Base-by-base conservation (phyloP, 2,888 invertebrate genomes). In the Pogonocherus hispidulus region DNA sequence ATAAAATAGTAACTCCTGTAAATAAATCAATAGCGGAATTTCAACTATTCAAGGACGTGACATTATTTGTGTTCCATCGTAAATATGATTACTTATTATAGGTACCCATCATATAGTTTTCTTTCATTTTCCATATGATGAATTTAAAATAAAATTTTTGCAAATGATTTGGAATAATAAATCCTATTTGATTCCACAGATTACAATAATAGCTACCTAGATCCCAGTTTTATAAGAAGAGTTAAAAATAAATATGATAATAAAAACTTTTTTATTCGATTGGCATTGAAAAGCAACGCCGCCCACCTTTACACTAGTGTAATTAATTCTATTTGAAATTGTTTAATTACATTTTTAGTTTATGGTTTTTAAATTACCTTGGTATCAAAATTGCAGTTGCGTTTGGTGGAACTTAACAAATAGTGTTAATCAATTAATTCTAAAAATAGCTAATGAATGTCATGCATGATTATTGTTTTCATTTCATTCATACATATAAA, bases 401-500 rank as follows among this genome's bases (percentile, higher is more conserved):
- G 49, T 62, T 49, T 62, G 49, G 49, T 51, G 49, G 62, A 32
- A 62, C 37, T 62, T 62, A 41, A 49, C 59, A 47, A 46, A 62
- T 51, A 51, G 22, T 19, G 69, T 64, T 64, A 64, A 69, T 71
- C 71, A 64, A 69, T 69, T 51, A 54, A 19, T 22, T 46, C 67
- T 72, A 72, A 69, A 69, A 72, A 72, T 72, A 72, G 55, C 67
- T 49, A 19, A 22, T 65, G 69, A 72, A 72, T 69, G 72, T 72
- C 69, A 72, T 63, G 69, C 69, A 71, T 62, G 69, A 71, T 69
- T 69, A 57, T 63, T 66, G 23, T 63, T 69, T 59, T 49, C n/a
- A 20, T 59, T 41, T 41, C 32, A 46, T 22, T 37, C 37, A 55
- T 35, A 55, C 37, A 55, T 37, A 37, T 55, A 37, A 8, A 52